Base-by-base conservation (phyloP, 2,797 vertebrate genomes). In the Alcedo atthis region DNA sequence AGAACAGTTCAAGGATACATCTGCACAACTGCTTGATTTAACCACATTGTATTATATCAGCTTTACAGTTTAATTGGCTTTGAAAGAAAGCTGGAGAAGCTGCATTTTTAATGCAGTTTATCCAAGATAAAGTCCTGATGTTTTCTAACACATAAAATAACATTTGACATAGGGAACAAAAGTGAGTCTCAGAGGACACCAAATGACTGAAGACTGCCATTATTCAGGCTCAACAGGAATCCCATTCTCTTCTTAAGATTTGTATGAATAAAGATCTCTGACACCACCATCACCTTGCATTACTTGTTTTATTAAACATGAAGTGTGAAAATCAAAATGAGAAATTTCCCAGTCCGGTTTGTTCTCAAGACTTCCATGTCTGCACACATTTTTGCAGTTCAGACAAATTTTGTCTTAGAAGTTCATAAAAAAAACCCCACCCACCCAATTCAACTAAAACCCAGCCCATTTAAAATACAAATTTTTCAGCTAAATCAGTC, bases 31-130 rank as follows among this genome's bases (percentile, higher is more conserved):
- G n/a, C 45, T 81, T 87, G 74, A 93, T 90, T 89, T 89, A 95
- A 91, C 64, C 55, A 69, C 40, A 81, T 58, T 68, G 85, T 83
- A 85, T 90, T 92, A 94, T 87, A 92, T 94, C 92, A 91, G 76
- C n/a, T 87, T 91, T 91, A 80, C 48, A 86, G 71, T 92, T 91
- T 90, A 96, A 96, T 45, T 92, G 79, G 62, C 51, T 96, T 81
- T 7, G 3, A 84, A 94, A 83, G 58, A 89, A 86, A 84, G 62
- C 48, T 49, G 62, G n/a, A 67, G 58, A 87, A 92, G 84, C 19
- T 55, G 20, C 32, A 51, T 51, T 89, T 37, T 93, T 70, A 15
- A 61, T 63, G 32, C 26, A 64, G 74, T 68, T 88, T 93, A 69
- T 76, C 48, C 62, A 90, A 85, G 78, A 85, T 71, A 32, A 25